phyloP scores from a whole-genome alignment of 2,888 invertebrate species.

The Melieria omissa region DNA sequence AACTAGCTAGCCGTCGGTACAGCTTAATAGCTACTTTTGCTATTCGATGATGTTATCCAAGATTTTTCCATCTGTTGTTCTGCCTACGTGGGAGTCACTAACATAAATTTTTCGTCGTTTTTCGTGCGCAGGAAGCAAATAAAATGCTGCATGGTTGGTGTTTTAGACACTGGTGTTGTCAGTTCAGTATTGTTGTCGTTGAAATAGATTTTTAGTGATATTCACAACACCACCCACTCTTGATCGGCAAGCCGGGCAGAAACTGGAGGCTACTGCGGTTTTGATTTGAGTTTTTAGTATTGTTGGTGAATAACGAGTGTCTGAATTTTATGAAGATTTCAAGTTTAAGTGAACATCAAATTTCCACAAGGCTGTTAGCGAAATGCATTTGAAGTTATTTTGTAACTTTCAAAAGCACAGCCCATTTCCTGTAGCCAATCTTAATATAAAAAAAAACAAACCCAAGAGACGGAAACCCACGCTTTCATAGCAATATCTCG shows the following conservation, averaged over 20 bases:
- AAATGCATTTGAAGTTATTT: too few species aligned
- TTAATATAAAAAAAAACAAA: background rate
- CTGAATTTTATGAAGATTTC: too few species aligned
- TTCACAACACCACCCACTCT: constrained; percentile 63
- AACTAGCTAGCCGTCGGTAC: too few species aligned
- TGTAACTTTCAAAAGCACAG: background rate
- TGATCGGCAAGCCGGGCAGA: constrained; percentile 42
- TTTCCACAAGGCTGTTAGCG: too few species aligned
- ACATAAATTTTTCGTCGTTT: constrained; percentile 50
- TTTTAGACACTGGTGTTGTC: constrained; percentile 17
- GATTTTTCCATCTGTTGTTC: background rate
- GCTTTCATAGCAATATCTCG: background rate
- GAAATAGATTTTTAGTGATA: constrained; percentile 52
- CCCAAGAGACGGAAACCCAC: background rate
- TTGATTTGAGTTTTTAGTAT: too few species aligned
- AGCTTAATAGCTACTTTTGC: constrained; percentile 23
- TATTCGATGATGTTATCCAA: constrained; percentile 6
- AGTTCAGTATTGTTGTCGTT: constrained; percentile 16
- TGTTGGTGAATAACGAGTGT: too few species aligned
- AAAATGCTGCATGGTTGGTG: constrained; percentile 1
- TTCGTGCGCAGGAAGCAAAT: background rate
- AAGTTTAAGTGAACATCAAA: too few species aligned
- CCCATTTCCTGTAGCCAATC: background rate
- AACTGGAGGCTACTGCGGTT: too few species aligned
- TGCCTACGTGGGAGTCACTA: constrained; percentile 53